Conservation (phyloP, 2,888 invertebrate genomes). For the Pomacea canaliculata region DNA sequence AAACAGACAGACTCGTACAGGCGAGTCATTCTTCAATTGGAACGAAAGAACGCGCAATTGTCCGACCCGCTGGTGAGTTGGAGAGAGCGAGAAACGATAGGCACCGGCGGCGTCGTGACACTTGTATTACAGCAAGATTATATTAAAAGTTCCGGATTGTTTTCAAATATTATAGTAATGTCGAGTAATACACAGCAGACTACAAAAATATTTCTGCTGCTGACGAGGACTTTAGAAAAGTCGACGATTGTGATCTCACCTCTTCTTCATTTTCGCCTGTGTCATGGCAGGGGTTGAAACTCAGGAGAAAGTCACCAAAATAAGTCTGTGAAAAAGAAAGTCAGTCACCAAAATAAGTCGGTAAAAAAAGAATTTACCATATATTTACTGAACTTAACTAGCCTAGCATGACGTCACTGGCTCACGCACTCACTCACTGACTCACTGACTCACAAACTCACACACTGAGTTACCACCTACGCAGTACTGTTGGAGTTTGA, state of each 20-base stretch:
- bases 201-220: too few relatives aligned
- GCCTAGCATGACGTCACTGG: not conserved
- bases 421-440: not conserved
- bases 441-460: not conserved
- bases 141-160: too few relatives aligned
- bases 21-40: too few relatives aligned
- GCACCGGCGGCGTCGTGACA: too few relatives aligned
- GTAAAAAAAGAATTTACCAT: not conserved
- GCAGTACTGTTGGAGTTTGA: not conserved
- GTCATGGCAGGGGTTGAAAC: constrained; percentile 14
- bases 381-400: not conserved
- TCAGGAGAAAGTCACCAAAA: constrained; percentile 13
- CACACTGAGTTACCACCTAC: not conserved
- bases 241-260: not conserved
- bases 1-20: too few relatives aligned
- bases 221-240: too few relatives aligned
- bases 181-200: too few relatives aligned
- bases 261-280: constrained; percentile 1
- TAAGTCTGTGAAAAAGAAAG: constrained; percentile 1
- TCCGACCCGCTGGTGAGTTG: too few relatives aligned
- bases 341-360: not conserved
- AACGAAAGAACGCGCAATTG: too few relatives aligned
- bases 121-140: too few relatives aligned
- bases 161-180: too few relatives aligned
- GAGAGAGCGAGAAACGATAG: too few relatives aligned